These are phyloP conservation scores for Megaceryle maxima DNA, from an alignment of 2,113 vertebrate species.

Conservation along the genomic window DNA sequence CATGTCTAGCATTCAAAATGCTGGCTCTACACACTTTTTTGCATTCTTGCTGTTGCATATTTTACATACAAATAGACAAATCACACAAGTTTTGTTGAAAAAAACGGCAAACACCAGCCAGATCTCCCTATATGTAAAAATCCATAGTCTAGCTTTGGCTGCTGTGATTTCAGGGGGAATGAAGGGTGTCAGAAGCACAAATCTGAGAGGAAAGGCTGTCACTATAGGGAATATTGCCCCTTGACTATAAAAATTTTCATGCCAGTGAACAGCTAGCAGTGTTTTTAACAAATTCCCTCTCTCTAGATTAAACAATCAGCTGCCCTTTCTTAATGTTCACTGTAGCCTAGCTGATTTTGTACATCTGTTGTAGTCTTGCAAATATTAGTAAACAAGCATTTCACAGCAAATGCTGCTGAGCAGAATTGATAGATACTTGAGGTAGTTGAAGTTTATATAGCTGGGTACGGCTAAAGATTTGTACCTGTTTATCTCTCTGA, in stretches of 20 bases:
- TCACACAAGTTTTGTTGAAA: background rate
- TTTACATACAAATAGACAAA: background rate
- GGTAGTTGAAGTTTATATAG: background rate
- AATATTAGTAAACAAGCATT: conserved; percentile 57
- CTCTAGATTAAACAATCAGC: conserved; percentile 28
- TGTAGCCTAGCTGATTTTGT: conserved; percentile 49
- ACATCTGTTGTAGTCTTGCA: conserved; percentile 55
- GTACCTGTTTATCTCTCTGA: background rate
- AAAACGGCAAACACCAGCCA: background rate
- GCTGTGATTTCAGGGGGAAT: background rate
- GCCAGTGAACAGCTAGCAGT: background rate
- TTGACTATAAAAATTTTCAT: background rate
- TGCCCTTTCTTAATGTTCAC: conserved; percentile 48
- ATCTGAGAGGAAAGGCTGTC: background rate
- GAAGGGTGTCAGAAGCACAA: background rate
- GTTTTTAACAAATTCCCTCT: conserved; percentile 10
- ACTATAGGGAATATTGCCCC: background rate
- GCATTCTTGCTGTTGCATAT: background rate
- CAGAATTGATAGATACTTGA: background rate
- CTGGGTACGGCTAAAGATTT: background rate
- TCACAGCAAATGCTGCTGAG: conserved; percentile 1
- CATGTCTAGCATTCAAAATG: background rate
- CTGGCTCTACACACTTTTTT: background rate
- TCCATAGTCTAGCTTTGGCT: background rate
- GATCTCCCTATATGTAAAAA: background rate